A percentile compares a stretch with the other conserved stretches of the same genome.
Conservation (phyloP, 1,140 invertebrate genomes). For the Coptotermes formosanus region DNA sequence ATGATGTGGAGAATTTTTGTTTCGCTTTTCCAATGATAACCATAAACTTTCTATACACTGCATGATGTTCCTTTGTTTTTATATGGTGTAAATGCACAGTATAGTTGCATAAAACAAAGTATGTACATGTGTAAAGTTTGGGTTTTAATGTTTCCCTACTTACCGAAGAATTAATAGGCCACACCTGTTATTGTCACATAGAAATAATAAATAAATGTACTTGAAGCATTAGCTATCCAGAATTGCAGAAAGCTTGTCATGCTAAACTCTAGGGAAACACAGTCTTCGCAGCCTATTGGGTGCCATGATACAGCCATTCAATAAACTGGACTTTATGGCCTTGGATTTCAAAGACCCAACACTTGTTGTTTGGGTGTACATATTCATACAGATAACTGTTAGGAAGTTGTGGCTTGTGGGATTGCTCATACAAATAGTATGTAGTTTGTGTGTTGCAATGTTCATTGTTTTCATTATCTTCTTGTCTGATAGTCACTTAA, state of each 20-base stretch:
- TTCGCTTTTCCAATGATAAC: slow-evolving; percentile 8
- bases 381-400: background rate
- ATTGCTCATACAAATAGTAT: background rate
- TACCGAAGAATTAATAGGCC: background rate
- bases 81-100: slow-evolving; percentile 7
- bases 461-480: background rate
- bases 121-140: background rate
- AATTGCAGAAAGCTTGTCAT: background rate
- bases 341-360: background rate
- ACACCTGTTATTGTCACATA: background rate
- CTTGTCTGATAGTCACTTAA: background rate
- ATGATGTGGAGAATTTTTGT: background rate
- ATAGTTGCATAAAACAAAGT: background rate
- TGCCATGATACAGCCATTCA: background rate
- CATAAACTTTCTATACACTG: background rate
- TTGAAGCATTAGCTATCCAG: background rate
- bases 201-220: background rate
- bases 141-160: background rate
- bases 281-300: background rate
- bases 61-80: slow-evolving; percentile 1
- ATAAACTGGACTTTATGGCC: background rate
- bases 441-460: background rate
- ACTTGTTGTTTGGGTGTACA: background rate
- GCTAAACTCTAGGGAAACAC: background rate
- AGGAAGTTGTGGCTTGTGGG: background rate